Evolutionary conservation across 2,113 vertebrate species (phyloP).

Genomic region (Pimephales promelas): DNA sequence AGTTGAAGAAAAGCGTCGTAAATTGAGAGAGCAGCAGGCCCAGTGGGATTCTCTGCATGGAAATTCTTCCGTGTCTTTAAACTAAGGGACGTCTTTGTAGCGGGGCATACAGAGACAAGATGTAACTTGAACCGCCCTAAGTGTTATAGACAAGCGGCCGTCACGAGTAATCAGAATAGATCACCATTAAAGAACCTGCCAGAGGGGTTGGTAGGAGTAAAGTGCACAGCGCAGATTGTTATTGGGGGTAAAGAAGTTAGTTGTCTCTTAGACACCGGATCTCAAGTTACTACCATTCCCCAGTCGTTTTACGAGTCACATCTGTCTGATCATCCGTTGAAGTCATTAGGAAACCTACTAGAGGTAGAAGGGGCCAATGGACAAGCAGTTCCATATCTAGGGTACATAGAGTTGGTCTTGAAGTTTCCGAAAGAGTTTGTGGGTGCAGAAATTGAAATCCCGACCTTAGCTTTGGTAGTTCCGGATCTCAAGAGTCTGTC

Average conservation of each 20-base stretch:
- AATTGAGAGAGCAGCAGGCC: too few relatives aligned
- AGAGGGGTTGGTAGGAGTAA: neutral
- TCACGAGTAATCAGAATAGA: neutral
- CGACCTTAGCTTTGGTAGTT: conserved; percentile 4
- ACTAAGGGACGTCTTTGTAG: neutral
- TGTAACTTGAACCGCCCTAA: neutral
- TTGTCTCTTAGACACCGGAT: neutral
- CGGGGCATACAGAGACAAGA: neutral
- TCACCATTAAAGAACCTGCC: neutral
- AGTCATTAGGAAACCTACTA: too few relatives aligned
- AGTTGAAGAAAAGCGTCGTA: too few relatives aligned
- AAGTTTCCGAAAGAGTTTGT: conserved; percentile 1
- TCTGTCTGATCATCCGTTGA: neutral
- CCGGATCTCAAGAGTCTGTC: neutral
- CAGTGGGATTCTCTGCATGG: too few relatives aligned
- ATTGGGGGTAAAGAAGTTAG: neutral
- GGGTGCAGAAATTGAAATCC: neutral
- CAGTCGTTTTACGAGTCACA: neutral
- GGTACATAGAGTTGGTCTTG: too few relatives aligned
- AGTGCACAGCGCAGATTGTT: neutral
- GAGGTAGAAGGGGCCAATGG: too few relatives aligned
- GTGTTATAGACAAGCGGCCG: neutral
- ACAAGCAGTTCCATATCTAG: neutral
- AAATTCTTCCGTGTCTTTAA: too few relatives aligned
- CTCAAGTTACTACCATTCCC: neutral